These are phyloP conservation scores for Pterobdella sp. DNA, from an alignment of 2,888 invertebrate genomes.

Conservation along the genomic window DNA sequence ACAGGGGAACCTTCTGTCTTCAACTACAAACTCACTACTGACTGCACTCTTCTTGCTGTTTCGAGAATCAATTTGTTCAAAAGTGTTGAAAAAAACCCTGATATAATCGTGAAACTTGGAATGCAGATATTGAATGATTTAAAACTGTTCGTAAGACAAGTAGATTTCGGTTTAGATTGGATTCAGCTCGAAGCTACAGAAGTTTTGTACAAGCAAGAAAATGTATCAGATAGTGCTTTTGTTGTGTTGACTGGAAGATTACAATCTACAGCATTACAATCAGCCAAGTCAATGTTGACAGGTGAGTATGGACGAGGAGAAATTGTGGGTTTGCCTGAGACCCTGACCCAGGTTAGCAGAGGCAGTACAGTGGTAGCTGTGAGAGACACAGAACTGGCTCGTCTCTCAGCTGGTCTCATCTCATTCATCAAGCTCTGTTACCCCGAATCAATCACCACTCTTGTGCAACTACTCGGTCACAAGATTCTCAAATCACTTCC, in stretches of 20 bases:
- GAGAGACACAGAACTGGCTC: constrained; percentile 28
- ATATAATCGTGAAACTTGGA: constrained; percentile 25
- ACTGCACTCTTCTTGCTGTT: constrained; percentile 23
- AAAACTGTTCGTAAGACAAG: constrained; percentile 25
- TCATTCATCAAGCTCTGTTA: constrained; percentile 28
- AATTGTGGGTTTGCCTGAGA: constrained; percentile 27
- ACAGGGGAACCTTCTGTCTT: constrained; percentile 27
- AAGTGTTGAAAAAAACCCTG: constrained; percentile 2
- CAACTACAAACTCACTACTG: constrained; percentile 10
- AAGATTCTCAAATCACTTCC: constrained; percentile 27
- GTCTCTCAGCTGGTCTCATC: constrained; percentile 24
- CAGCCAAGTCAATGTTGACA: constrained; percentile 23
- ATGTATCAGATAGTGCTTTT: constrained; percentile 27
- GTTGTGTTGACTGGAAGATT: constrained; percentile 28
- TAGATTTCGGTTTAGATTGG: constrained; percentile 30
- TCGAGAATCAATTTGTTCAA: constrained; percentile 19
- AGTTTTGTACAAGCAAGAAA: constrained; percentile 25
- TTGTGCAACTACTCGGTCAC: constrained; percentile 28
- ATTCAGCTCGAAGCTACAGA: constrained; percentile 26
- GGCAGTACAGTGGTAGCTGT: constrained; percentile 26
- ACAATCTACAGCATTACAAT: constrained; percentile 15
- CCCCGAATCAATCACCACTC: constrained; percentile 27
- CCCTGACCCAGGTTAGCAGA: constrained; percentile 21
- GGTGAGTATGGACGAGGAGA: constrained; percentile 31
- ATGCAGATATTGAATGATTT: constrained; percentile 23